Evolutionary conservation across 2,888 invertebrate genomes (phyloP).

Genomic region (Sphaeridia pumilis): DNA sequence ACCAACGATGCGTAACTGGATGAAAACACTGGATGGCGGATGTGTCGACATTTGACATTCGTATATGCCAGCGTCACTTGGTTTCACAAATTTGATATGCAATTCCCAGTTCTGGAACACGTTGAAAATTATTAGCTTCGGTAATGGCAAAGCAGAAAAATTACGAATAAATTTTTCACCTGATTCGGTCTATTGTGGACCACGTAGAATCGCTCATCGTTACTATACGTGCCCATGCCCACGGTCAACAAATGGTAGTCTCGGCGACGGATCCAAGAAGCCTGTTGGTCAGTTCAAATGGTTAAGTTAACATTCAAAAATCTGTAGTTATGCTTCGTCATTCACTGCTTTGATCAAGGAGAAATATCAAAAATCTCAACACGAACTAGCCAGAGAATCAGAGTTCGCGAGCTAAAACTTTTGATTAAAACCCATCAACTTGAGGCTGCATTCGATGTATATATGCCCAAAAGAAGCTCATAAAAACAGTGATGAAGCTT

Average conservation of each 20-base stretch:
- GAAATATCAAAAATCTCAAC: neutral
- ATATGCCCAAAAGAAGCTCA: no score
- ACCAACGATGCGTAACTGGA: slow-evolving; percentile 77
- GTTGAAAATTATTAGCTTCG: neutral
- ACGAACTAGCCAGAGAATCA: no score
- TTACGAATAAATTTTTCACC: slow-evolving; percentile 46
- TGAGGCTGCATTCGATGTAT: no score
- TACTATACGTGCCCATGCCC: slow-evolving; percentile 74
- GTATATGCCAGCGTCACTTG: slow-evolving; percentile 71
- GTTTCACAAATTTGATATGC: slow-evolving; percentile 78
- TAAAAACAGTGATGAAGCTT: no score
- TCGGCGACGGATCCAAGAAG: slow-evolving; percentile 48
- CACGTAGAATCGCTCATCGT: slow-evolving; percentile 76
- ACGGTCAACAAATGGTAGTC: slow-evolving; percentile 77
- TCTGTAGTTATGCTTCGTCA: neutral
- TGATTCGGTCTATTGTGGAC: slow-evolving; percentile 76
- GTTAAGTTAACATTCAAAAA: neutral
- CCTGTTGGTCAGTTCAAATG: slow-evolving; percentile 33
- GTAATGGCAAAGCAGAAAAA: no score
- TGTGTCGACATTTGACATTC: slow-evolving; percentile 86
- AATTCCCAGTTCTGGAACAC: slow-evolving; percentile 69
- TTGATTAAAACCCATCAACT: no score
- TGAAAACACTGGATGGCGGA: slow-evolving; percentile 78
- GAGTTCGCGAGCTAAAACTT: no score
- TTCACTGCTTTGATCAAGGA: no score